phyloP scores from a whole-genome alignment of 1,140 invertebrate genomes.

The Drosophila ogumai region DNA sequence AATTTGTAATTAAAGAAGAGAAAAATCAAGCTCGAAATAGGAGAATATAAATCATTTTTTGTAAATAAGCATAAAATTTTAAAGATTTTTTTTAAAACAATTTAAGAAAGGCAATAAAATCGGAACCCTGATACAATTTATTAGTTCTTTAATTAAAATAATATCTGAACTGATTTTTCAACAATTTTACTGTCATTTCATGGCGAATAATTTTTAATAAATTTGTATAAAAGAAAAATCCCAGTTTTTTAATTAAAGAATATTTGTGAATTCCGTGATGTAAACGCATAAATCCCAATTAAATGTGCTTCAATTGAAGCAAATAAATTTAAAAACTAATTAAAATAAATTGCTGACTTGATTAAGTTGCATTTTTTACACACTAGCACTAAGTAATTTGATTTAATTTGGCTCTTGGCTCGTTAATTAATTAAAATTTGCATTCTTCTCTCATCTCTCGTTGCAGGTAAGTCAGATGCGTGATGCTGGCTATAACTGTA shows the following conservation, averaged over 20 bases:
- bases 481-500: neutral
- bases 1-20: neutral
- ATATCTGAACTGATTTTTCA: neutral
- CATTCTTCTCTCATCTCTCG: conserved; percentile 37
- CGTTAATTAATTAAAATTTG: conserved; percentile 58
- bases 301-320: neutral
- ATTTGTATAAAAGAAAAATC: neutral
- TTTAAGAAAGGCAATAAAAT: neutral
- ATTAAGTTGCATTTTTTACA: conserved; percentile 22
- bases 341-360: conserved; percentile 29
- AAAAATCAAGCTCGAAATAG: neutral
- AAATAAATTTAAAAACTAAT: conserved; percentile 22
- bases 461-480: conserved; percentile 67
- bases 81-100: neutral
- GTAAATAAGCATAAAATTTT: neutral
- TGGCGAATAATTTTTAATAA: neutral
- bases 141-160: neutral
- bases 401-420: conserved; percentile 34
- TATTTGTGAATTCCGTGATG: neutral
- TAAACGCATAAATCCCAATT: conserved; percentile 7
- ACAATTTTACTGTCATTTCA: neutral
- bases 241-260: neutral
- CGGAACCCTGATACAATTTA: too few species aligned
- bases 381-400: conserved; percentile 25
- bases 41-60: neutral